phyloP scores from a whole-genome alignment of 2,113 vertebrate genomes.

The Synchiropus splendidus region DNA sequence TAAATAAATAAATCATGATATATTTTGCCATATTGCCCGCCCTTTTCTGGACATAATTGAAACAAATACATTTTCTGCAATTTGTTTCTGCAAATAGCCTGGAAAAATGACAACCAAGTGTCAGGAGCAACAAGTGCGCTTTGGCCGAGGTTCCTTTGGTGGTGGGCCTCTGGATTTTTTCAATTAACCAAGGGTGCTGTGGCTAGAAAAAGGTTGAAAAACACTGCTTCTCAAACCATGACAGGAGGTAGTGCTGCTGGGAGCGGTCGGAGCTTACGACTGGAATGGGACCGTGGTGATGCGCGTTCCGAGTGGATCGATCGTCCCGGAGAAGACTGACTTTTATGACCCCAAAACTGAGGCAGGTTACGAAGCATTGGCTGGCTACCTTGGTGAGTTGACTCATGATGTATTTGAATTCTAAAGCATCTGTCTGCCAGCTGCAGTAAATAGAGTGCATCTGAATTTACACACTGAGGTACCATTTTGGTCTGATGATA shows the following conservation, averaged over 20 bases:
- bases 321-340: conserved; percentile 65
- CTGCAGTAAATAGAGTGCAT: not conserved
- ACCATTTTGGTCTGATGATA: not conserved
- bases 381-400: conserved; percentile 83
- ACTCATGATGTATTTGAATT: not conserved
- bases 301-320: conserved; percentile 53
- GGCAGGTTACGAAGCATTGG: conserved; percentile 72
- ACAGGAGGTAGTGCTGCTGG: conserved; percentile 85
- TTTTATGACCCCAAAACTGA: conserved; percentile 69
- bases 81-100: too few species aligned
- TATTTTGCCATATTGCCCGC: too few species aligned
- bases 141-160: too few species aligned
- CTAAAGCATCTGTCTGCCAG: not conserved
- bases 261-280: conserved; percentile 92
- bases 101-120: too few species aligned
- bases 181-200: too few species aligned
- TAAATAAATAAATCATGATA: too few species aligned
- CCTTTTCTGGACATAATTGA: too few species aligned
- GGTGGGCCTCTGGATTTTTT: too few species aligned
- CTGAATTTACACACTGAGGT: not conserved
- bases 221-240: too few species aligned
- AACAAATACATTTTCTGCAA: too few species aligned
- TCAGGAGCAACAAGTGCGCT: too few species aligned
- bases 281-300: conserved; percentile 95
- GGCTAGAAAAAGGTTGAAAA: too few species aligned